Percentiles rank a stretch among this genome's conserved stretches.
These are phyloP conservation scores for Ranitomeya variabilis DNA, from an alignment of 2,113 vertebrate genomes.

Conservation along the genomic window DNA sequence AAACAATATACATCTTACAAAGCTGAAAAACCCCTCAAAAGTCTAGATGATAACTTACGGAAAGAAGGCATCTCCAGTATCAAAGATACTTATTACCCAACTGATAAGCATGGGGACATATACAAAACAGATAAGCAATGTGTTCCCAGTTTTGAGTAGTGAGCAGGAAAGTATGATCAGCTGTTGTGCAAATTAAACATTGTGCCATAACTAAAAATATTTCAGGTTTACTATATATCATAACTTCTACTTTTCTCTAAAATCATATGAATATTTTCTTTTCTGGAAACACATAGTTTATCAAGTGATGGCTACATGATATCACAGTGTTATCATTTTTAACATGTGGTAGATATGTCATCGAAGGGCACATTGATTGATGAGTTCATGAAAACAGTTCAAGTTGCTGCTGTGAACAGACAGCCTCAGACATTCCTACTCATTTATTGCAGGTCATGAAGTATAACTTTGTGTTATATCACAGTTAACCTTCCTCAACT, in stretches of 20 bases:
- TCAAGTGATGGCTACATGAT: slow-evolving; percentile 13
- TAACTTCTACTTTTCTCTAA: not conserved
- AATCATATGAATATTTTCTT: not conserved
- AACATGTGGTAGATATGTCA: not conserved
- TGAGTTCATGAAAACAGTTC: slow-evolving; percentile 33
- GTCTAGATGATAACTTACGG: not conserved
- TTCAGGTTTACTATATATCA: not conserved
- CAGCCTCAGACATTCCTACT: not conserved
- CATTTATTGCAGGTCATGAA: slow-evolving; percentile 16
- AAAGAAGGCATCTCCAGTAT: not conserved
- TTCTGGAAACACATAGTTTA: not conserved
- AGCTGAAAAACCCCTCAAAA: not conserved
- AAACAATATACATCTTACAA: not conserved
- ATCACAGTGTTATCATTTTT: not conserved
- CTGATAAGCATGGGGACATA: not conserved
- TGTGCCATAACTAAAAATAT: not conserved
- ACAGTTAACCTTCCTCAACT: slow-evolving; percentile 4
- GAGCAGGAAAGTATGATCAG: not conserved
- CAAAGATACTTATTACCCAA: not conserved
- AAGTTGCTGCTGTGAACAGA: not conserved
- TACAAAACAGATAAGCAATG: not conserved
- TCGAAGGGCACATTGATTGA: slow-evolving; percentile 32
- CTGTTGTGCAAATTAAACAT: not conserved
- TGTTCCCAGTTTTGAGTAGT: not conserved
- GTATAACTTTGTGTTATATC: slow-evolving; percentile 36